Conservation (phyloP, 2,113 vertebrate species). For the Percopsis transmontana region DNA sequence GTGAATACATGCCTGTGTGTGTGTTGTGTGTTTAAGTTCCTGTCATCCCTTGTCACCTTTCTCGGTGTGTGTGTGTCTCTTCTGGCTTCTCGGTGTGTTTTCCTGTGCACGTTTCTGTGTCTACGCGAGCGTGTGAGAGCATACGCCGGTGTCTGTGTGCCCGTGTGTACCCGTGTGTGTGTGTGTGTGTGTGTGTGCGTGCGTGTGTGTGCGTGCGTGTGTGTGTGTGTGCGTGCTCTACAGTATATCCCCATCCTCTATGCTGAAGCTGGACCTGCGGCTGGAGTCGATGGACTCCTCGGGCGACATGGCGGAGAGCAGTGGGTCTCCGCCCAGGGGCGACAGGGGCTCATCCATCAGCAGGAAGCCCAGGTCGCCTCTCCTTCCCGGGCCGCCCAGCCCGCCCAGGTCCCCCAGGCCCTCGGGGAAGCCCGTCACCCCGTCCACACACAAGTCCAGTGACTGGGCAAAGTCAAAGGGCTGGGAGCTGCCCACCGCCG, state of each 20-base stretch:
- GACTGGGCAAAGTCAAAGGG: conserved; percentile 86
- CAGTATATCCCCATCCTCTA: conserved; percentile 94
- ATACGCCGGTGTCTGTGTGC: conserved; percentile 19
- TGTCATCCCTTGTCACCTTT: not conserved
- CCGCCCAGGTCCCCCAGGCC: conserved; percentile 83
- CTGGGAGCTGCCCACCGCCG: conserved; percentile 80
- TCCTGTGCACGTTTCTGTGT: conserved; percentile 2
- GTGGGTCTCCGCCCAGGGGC: conserved; percentile 88
- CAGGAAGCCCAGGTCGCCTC: conserved; percentile 88
- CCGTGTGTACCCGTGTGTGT: not conserved
- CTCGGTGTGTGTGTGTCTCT: conserved; percentile 4
- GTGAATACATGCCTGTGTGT: not conserved
- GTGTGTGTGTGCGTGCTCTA: conserved; percentile 57
- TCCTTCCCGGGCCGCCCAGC: conserved; percentile 82
- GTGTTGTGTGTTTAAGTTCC: not conserved
- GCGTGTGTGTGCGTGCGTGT: conserved; percentile 4
- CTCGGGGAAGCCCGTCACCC: conserved; percentile 80
- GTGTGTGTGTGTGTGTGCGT: conserved; percentile 11
- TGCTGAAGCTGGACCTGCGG: conserved; percentile 97
- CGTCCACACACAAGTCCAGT: conserved; percentile 85
- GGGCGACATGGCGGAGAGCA: conserved; percentile 94
- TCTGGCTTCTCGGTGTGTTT: too few species aligned
- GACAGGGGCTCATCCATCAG: conserved; percentile 94
- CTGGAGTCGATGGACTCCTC: conserved; percentile 95
- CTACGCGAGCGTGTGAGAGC: conserved; percentile 18